A percentile compares a stretch with the other conserved stretches of the same genome.
phyloP scores from a whole-genome alignment of 2,113 vertebrate species.

The Melanerpes aurifrons region DNA sequence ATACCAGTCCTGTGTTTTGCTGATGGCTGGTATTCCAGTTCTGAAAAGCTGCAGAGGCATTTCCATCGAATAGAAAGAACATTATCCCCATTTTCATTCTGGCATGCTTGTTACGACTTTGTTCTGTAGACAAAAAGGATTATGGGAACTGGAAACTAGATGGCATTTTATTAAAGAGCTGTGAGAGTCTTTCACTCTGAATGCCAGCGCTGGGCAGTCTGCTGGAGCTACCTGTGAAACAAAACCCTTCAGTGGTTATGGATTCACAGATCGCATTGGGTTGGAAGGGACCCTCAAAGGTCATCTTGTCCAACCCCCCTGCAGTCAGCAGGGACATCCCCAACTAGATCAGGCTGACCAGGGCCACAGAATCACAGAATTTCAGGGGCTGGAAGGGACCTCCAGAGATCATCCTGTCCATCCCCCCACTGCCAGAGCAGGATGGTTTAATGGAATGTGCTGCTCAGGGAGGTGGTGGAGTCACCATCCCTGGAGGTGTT shows the following conservation, averaged over 20 bases:
- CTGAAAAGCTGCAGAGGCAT: conserved; percentile 79
- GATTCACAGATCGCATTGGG: no score
- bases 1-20: conserved; percentile 89
- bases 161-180: conserved; percentile 71
- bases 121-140: conserved; percentile 77
- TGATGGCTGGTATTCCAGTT: conserved; percentile 82
- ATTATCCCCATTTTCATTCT: conserved; percentile 80
- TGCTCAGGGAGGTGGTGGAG: no score
- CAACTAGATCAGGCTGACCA: no score
- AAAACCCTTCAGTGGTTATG: neutral
- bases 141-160: conserved; percentile 70
- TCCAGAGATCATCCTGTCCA: no score
- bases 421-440: no score
- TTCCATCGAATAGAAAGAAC: conserved; percentile 77
- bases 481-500: no score
- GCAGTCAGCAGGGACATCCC: no score
- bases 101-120: conserved; percentile 77
- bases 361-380: no score
- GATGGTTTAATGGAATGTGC: no score
- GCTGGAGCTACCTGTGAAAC: conserved; percentile 27
- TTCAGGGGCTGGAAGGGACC: no score
- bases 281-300: no score
- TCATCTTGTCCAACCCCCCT: no score
- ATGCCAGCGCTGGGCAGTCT: conserved; percentile 23
- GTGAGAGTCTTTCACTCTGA: conserved; percentile 35